Evolutionary conservation across 1,140 invertebrate species (phyloP).

Genomic region (Muscidifurax raptorellus): DNA sequence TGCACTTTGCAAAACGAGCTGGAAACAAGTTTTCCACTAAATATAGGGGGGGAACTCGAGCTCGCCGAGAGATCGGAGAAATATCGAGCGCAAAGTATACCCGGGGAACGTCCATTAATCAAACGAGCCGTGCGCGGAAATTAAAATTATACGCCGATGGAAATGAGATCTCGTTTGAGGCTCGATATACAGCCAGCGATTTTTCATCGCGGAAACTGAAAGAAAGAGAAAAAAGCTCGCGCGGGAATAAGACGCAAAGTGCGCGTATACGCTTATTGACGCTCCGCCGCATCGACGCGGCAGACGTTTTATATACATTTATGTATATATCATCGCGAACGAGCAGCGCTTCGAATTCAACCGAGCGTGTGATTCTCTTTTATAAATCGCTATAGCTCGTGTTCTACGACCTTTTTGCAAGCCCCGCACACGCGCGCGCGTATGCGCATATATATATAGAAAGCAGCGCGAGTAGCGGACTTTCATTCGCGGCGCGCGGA

Average conservation of each 20-base stretch:
- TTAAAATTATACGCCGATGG: constrained; percentile 23
- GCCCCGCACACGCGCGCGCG: not conserved
- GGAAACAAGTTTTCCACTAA: constrained; percentile 37
- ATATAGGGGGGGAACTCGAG: not conserved
- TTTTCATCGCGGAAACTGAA: constrained; percentile 4
- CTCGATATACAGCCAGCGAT: not conserved
- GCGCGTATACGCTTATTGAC: not conserved
- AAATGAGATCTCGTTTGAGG: constrained; percentile 32
- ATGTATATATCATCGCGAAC: not conserved
- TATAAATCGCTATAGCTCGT: constrained; percentile 26
- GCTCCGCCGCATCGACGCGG: not conserved
- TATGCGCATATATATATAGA: not conserved
- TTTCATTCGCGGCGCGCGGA: constrained; percentile 20
- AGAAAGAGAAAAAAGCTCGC: not conserved
- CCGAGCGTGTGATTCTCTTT: constrained; percentile 26
- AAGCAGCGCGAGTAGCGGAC: constrained; percentile 13
- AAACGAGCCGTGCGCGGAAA: constrained; percentile 29
- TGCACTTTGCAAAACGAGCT: constrained; percentile 18
- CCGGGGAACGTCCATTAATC: constrained; percentile 33
- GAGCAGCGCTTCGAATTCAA: constrained; percentile 10
- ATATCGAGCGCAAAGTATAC: not conserved
- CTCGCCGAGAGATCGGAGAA: not conserved
- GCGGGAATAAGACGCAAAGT: constrained; percentile 14
- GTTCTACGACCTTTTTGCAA: not conserved
- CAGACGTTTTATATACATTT: not conserved